phyloP scores from a whole-genome alignment of 2,113 vertebrate genomes.

The Psammodynastes pulverulentus region DNA sequence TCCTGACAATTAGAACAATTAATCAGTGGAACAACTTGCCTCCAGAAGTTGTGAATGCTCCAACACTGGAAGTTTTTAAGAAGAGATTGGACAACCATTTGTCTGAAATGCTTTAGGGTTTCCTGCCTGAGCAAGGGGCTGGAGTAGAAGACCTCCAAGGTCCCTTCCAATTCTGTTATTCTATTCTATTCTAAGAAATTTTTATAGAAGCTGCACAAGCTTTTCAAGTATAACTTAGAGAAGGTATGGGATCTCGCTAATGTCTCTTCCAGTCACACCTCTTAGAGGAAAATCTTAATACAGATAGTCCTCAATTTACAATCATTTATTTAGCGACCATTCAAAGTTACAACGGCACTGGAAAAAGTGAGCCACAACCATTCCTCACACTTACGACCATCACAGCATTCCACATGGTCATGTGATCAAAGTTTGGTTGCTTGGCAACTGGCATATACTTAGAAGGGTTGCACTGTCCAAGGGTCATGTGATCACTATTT shows the following conservation, averaged over 20 bases:
- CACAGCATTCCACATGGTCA: neutral
- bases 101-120: no score
- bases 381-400: neutral
- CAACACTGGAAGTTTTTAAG: no score
- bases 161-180: no score
- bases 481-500: neutral
- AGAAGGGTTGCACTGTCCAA: neutral
- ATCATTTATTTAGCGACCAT: neutral
- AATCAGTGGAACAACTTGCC: no score
- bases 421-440: neutral
- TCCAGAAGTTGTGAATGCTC: no score
- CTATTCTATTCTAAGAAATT: neutral
- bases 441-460: neutral
- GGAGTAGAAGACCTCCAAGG: no score
- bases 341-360: neutral
- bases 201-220: neutral
- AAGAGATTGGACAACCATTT: no score
- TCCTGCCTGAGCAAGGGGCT: no score
- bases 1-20: no score
- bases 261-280: conserved; percentile 30
- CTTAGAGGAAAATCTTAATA: conserved; percentile 13
- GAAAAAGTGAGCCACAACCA: neutral
- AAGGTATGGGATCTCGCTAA: neutral
- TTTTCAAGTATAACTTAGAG: neutral
- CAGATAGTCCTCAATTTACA: neutral